phyloP scores from a whole-genome alignment of 2,113 vertebrate species.

The Eudyptes chrysolophus region DNA sequence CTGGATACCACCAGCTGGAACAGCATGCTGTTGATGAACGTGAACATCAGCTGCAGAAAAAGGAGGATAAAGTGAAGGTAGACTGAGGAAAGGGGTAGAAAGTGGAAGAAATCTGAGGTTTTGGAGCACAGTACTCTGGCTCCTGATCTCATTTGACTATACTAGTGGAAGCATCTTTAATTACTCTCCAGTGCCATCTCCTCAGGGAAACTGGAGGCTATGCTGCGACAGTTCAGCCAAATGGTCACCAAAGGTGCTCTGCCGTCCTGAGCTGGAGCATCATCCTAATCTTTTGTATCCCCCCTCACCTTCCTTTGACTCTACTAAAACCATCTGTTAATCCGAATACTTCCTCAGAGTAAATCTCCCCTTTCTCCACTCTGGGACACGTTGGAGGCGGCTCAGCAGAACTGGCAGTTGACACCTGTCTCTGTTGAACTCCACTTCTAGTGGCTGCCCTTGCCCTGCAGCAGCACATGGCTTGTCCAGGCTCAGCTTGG shows the following conservation, averaged over 20 bases:
- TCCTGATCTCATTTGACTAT: background rate
- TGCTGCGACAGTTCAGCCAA: background rate
- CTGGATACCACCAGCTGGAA: constrained; percentile 61
- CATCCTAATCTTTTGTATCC: background rate
- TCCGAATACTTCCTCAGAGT: background rate
- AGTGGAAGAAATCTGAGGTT: background rate
- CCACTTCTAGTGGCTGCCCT: background rate
- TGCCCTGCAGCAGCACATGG: background rate
- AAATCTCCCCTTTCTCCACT: background rate
- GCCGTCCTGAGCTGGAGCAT: background rate
- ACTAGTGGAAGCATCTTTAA: background rate
- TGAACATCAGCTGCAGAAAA: background rate
- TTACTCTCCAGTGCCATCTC: background rate
- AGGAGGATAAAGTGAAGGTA: background rate
- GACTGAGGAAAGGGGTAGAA: background rate
- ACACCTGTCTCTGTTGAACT: background rate
- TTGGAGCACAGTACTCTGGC: background rate
- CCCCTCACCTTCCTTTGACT: background rate
- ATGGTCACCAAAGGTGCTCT: background rate
- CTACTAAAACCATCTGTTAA: background rate
- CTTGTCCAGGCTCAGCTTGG: background rate
- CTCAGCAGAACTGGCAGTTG: background rate
- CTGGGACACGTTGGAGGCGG: background rate
- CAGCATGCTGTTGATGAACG: background rate
- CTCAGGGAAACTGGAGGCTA: background rate